Percentiles rank a stretch among this genome's conserved stretches.
Evolutionary conservation across 2,113 vertebrate genomes (phyloP).

Genomic region (Agapornis roseicollis): DNA sequence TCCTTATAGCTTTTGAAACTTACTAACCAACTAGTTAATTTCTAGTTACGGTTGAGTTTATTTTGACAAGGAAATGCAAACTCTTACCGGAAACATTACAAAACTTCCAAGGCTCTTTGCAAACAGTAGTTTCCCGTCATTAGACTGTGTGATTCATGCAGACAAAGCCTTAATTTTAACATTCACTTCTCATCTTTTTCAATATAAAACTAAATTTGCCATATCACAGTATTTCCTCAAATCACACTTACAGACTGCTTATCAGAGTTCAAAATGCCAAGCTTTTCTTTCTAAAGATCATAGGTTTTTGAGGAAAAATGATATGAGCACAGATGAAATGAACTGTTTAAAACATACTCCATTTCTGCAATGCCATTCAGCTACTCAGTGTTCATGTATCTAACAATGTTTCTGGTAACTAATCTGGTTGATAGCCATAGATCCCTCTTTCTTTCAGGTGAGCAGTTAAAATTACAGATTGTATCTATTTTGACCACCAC

Average conservation of each 20-base stretch:
- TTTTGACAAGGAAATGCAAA: conserved; percentile 37
- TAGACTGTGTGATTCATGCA: conserved; percentile 29
- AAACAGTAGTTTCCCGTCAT: conserved; percentile 46
- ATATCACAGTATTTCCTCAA: conserved; percentile 57
- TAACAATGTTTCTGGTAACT: conserved; percentile 27
- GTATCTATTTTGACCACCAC: not conserved
- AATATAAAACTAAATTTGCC: not conserved
- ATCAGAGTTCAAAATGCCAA: conserved; percentile 9
- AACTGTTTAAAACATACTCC: conserved; percentile 56
- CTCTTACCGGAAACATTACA: conserved; percentile 9
- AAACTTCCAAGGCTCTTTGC: conserved; percentile 32
- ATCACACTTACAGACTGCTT: conserved; percentile 21
- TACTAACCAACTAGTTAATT: not conserved
- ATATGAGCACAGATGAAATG: conserved; percentile 31
- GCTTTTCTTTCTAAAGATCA: not conserved
- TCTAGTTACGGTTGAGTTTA: not conserved
- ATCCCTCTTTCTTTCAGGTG: conserved; percentile 73
- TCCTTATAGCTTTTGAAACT: not conserved
- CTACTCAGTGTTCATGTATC: conserved; percentile 59
- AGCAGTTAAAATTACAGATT: conserved; percentile 73
- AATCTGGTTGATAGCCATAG: conserved; percentile 32
- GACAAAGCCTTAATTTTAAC: conserved; percentile 56
- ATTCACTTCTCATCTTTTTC: not conserved
- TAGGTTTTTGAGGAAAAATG: conserved; percentile 34
- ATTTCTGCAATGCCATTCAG: conserved; percentile 71